Percentiles rank a stretch among this genome's conserved stretches.
These are phyloP conservation scores for Cosmorhoe ocellata DNA, from an alignment of 2,888 invertebrate species.

Conservation along the genomic window DNA sequence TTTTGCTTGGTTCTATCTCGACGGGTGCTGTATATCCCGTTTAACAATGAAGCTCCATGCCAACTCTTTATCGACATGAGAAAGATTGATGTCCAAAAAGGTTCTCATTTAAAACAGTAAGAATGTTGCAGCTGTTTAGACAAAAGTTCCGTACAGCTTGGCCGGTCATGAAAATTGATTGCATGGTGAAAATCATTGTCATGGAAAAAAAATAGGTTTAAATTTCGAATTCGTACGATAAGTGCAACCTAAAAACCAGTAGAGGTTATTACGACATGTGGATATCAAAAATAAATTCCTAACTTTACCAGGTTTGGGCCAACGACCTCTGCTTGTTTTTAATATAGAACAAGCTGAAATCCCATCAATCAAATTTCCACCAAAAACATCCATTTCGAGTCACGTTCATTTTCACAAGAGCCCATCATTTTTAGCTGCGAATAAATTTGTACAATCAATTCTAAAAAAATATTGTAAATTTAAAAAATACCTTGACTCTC, in stretches of 20 bases:
- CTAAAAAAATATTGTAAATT: too few species aligned
- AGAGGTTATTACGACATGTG: too few species aligned
- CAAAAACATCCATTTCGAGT: slow-evolving; percentile 24
- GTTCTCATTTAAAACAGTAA: slow-evolving; percentile 23
- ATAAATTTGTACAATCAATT: not conserved
- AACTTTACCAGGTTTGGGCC: too few species aligned
- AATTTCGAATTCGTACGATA: too few species aligned
- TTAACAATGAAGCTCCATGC: slow-evolving; percentile 44
- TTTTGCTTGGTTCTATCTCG: slow-evolving; percentile 42
- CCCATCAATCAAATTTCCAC: slow-evolving; percentile 29
- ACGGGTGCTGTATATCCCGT: slow-evolving; percentile 44
- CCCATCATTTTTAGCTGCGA: not conserved
- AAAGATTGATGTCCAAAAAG: slow-evolving; percentile 26
- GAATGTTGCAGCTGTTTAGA: not conserved
- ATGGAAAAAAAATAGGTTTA: too few species aligned
- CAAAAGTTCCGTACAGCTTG: not conserved
- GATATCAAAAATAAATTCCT: too few species aligned
- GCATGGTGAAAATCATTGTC: too few species aligned
- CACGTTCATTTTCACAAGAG: slow-evolving; percentile 17
- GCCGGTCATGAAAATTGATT: not conserved
- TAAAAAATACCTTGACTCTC: too few species aligned
- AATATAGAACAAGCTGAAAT: slow-evolving; percentile 18
- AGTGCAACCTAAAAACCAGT: too few species aligned
- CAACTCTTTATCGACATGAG: slow-evolving; percentile 32
- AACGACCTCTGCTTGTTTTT: slow-evolving; percentile 7